Percentiles rank a stretch among this genome's conserved stretches.
phyloP scores from a whole-genome alignment of 2,113 vertebrate genomes.

The Albula glossodonta region DNA sequence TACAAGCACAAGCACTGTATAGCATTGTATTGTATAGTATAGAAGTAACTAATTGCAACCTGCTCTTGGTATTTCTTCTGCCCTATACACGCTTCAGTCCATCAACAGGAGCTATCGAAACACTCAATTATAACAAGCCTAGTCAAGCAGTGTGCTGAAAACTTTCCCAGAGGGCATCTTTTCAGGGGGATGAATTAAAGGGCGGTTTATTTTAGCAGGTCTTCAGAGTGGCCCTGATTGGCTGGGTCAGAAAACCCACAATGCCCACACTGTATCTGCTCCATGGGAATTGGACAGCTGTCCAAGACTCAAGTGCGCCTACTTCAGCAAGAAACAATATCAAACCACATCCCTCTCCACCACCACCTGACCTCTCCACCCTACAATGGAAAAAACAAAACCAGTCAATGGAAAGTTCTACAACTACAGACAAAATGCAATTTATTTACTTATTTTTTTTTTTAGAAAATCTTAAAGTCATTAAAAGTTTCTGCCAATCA shows the following conservation, averaged over 20 bases:
- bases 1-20: not conserved
- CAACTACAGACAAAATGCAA: not conserved
- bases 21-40: not conserved
- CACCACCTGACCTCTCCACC: not conserved
- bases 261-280: slow-evolving; percentile 19
- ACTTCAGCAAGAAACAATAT: not conserved
- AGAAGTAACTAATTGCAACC: slow-evolving; percentile 24
- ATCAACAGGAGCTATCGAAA: slow-evolving; percentile 39
- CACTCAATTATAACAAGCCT: slow-evolving; percentile 43
- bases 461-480: too few relatives aligned
- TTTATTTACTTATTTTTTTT: not conserved
- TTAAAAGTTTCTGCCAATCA: too few relatives aligned
- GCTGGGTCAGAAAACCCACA: slow-evolving; percentile 30
- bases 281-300: slow-evolving; percentile 23
- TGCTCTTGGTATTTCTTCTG: not conserved
- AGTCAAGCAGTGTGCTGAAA: slow-evolving; percentile 35
- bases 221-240: slow-evolving; percentile 23
- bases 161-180: slow-evolving; percentile 39
- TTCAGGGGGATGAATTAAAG: slow-evolving; percentile 35
- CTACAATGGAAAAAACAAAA: not conserved
- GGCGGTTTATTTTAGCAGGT: slow-evolving; percentile 18
- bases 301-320: slow-evolving; percentile 23
- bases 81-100: slow-evolving; percentile 13
- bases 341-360: not conserved
- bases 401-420: not conserved